Evolutionary conservation across 2,113 vertebrate species (phyloP), one percentile per base, ranked within the genome.

Genomic region (Dicerorhinus sumatrensis): DNA sequence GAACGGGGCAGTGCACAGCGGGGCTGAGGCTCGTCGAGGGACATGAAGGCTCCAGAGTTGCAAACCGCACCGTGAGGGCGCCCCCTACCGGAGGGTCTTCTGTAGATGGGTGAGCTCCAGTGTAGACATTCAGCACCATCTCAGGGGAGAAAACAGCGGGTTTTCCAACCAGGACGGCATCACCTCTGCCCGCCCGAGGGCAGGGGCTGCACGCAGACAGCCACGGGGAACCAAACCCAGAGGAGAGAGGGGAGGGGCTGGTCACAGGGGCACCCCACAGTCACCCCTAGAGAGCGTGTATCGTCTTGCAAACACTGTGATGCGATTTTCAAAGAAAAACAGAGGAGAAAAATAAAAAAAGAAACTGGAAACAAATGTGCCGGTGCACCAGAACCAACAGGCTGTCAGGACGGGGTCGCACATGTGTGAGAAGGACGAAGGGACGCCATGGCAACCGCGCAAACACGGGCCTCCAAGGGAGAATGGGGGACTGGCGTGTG

Each of bases 401-500:
- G 8, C 4, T 0, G 4, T 36, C 16, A 11, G 39, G 25, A 16
- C 16, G 0, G 0, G 46, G 62, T 1, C n/a, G 17, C 67, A 36
- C 48, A 1, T 10, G 82, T 60, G 0, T 0, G 21, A 23, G 58
- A 18, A 0, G 2, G 58, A 81, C 9, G 31, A 20, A 18, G 67
- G 16, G 58, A 16, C 2, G 16, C 81, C 81, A 39, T 60, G 75
- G 87, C 20, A 81, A 75, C 92, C 0, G 0, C 0, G 27, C 81
- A 75, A 31, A 73, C 25, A 86, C 31, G 0, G 0, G 65, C 31
- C 56, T 20, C n/a, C 3, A 0, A 13, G 42, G 8, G 42, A 25
- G 1, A 25, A 27, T 7, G 16, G 11, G 0, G 65, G 12, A 1
- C 2, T 1, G 0, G 4, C 1, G 0, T 6, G 0, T 5, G 20